Percentiles rank a stretch among this genome's conserved stretches.
Conservation (phyloP, 2,113 vertebrate genomes). For the Brienomyrus longianalis region DNA sequence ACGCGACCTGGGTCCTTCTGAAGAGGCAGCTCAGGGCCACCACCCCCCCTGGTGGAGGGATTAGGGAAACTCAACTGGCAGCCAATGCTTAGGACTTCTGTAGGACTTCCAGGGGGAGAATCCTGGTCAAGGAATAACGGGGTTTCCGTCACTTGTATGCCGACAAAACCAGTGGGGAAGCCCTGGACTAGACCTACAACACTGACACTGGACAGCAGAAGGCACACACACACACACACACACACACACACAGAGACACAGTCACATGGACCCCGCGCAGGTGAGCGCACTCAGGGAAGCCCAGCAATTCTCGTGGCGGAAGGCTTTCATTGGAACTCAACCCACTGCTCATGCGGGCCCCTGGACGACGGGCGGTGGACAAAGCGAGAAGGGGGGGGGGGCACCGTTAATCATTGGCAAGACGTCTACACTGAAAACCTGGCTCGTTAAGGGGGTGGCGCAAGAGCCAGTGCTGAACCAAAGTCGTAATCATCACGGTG, state of each 20-base stretch:
- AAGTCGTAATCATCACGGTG: not conserved
- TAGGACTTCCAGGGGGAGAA: not conserved
- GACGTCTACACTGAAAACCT: not conserved
- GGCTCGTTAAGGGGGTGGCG: not conserved
- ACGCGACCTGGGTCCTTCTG: not conserved
- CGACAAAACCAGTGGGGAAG: not conserved
- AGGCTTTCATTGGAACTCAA: not conserved
- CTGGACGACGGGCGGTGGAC: not conserved
- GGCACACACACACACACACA: constrained; percentile 21
- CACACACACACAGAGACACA: not conserved
- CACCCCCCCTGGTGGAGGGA: not conserved
- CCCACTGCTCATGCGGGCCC: not conserved
- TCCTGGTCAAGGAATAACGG: not conserved
- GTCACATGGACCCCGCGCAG: not conserved
- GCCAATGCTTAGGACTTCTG: not conserved
- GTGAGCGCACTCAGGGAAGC: constrained; percentile 35
- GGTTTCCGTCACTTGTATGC: not conserved
- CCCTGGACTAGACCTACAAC: constrained; percentile 1
- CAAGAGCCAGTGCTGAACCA: not conserved
- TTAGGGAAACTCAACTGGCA: not conserved
- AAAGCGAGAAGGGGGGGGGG: not conserved
- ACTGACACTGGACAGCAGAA: constrained; percentile 21
- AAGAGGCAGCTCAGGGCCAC: constrained; percentile 13
- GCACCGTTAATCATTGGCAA: not conserved
- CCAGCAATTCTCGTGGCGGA: not conserved